These are phyloP conservation scores for Xiphorhynchus erythropygius DNA, from an alignment of 2,797 vertebrate genomes.

Conservation along the genomic window DNA sequence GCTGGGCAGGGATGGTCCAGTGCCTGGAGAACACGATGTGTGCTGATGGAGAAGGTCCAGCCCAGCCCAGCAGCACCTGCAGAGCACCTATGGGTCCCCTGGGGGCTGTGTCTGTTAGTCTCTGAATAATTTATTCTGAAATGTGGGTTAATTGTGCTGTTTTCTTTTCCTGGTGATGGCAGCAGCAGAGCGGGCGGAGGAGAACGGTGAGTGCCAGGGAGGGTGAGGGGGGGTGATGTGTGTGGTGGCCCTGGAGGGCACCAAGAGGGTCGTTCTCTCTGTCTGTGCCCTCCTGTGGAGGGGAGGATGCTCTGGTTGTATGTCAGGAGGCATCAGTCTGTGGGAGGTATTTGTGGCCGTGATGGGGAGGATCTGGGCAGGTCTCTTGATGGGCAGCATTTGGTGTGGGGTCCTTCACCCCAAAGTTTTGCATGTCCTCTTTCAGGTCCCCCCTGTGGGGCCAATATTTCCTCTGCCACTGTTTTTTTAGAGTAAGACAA, in stretches of 20 bases:
- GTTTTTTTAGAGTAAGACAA: background rate
- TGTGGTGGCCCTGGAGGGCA: background rate
- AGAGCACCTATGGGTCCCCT: background rate
- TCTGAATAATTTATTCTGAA: background rate
- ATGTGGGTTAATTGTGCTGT: background rate
- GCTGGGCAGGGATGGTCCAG: background rate
- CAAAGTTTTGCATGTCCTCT: background rate
- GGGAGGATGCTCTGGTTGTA: background rate
- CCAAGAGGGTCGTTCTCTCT: rapidly evolving
- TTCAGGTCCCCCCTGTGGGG: background rate
- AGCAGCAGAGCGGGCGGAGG: constrained; percentile 38
- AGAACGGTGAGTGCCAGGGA: constrained; percentile 16
- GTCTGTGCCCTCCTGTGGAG: background rate
- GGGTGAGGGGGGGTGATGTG: rapidly evolving
- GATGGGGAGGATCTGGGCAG: background rate
- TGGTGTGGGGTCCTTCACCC: background rate
- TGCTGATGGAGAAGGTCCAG: background rate
- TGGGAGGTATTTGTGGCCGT: background rate
- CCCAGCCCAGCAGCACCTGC: background rate
- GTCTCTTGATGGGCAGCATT: background rate
- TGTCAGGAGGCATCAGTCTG: background rate
- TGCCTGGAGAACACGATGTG: rapidly evolving
- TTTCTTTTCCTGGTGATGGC: constrained; percentile 30
- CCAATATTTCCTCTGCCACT: background rate
- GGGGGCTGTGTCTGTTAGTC: rapidly evolving